These are phyloP conservation scores for Acrocephalus scirpaceus DNA, from an alignment of 2,797 vertebrate species.

Conservation along the genomic window DNA sequence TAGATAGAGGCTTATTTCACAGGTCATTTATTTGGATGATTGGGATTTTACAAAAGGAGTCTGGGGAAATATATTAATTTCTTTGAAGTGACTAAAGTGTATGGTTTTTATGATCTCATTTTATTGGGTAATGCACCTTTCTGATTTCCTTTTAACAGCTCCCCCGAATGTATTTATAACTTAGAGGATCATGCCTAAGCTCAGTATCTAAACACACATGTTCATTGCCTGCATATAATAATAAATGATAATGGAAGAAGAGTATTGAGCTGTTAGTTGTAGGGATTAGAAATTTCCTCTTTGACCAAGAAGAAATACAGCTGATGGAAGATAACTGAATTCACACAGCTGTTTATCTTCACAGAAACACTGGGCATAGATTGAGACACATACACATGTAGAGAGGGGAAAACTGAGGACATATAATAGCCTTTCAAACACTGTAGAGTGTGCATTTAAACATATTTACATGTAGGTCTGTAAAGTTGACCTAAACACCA, in stretches of 20 bases:
- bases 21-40: constrained; percentile 52
- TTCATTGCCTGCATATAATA: background rate
- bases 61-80: constrained; percentile 18
- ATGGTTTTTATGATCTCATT: constrained; percentile 3
- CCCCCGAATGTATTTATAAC: background rate
- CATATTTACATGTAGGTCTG: background rate
- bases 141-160: background rate
- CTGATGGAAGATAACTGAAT: background rate
- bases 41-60: constrained; percentile 22
- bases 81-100: constrained; percentile 2
- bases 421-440: background rate
- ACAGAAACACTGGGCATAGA: background rate
- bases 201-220: background rate
- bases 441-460: background rate
- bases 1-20: constrained; percentile 58
- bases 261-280: background rate
- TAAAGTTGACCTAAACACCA: background rate
- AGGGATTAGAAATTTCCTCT: background rate
- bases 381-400: background rate
- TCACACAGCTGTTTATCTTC: background rate
- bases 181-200: background rate
- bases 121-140: background rate
- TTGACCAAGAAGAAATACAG: background rate
- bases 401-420: background rate
- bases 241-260: background rate